Evolutionary conservation across 2,113 vertebrate genomes (phyloP).

Genomic region (Chrysochloris asiatica): DNA sequence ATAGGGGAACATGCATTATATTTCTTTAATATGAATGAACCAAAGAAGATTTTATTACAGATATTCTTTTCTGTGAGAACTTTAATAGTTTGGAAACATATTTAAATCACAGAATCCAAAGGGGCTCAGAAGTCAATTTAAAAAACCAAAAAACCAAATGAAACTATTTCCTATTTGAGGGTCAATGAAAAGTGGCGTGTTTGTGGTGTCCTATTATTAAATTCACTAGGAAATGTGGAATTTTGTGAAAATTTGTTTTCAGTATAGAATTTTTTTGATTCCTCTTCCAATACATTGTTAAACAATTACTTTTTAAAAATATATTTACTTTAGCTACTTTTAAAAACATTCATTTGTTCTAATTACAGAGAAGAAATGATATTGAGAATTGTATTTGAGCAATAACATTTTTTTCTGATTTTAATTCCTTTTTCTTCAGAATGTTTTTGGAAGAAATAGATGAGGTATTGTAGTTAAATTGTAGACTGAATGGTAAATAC

Average conservation of each 20-base stretch:
- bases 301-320: not conserved
- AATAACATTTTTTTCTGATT: constrained; percentile 18
- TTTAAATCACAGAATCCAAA: constrained; percentile 1
- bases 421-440: constrained; percentile 28
- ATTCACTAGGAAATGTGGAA: not conserved
- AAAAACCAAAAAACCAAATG: no score
- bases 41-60: constrained; percentile 1
- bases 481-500: constrained; percentile 15
- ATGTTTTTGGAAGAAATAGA: not conserved
- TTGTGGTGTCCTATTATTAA: not conserved
- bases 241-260: not conserved
- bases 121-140: not conserved
- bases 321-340: not conserved
- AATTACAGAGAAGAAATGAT: not conserved
- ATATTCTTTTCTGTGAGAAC: not conserved
- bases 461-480: constrained; percentile 25
- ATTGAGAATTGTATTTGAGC: not conserved
- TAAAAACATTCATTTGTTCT: not conserved
- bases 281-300: not conserved
- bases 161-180: not conserved
- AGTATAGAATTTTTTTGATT: not conserved
- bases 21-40: not conserved
- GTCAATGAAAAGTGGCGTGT: not conserved
- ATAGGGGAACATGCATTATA: not conserved
- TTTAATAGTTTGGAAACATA: not conserved